Evolutionary conservation across 1,140 invertebrate species (phyloP).

Genomic region (Triops cancriformis): DNA sequence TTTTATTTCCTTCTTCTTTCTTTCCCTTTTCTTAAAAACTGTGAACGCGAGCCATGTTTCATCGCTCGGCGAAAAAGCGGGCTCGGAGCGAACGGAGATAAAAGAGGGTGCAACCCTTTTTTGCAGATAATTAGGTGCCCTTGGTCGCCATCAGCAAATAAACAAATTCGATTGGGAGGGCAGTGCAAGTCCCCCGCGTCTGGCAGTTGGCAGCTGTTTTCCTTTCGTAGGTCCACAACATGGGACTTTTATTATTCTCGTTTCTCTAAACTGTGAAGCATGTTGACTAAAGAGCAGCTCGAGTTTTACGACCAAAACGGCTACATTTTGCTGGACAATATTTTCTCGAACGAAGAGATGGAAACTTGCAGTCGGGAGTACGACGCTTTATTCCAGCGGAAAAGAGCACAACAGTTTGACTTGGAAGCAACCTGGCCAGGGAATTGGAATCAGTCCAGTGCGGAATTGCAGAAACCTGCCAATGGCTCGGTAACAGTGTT

Average conservation of each 20-base stretch:
- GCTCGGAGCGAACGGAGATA: neutral
- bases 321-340: slow-evolving; percentile 42
- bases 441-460: slow-evolving; percentile 30
- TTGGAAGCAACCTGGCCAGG: slow-evolving; percentile 46
- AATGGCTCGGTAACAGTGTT: slow-evolving; percentile 1
- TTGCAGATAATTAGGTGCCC: neutral
- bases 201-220: neutral
- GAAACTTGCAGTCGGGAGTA: slow-evolving; percentile 43
- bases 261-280: slow-evolving; percentile 23
- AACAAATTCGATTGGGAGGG: neutral
- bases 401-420: slow-evolving; percentile 36
- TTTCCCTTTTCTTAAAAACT: too few relatives aligned
- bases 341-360: slow-evolving; percentile 42
- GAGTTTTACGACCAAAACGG: slow-evolving; percentile 46
- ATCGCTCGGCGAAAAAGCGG: neutral
- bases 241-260: neutral
- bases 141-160: neutral
- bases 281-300: slow-evolving; percentile 42
- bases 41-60: neutral
- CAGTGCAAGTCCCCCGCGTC: neutral
- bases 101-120: neutral
- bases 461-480: neutral
- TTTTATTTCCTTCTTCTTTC: too few relatives aligned
- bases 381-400: slow-evolving; percentile 42
- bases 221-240: neutral